Evolutionary conservation across 2,113 vertebrate genomes (phyloP), one percentile per base, ranked within the genome.

Genomic region (Balaenoptera acutorostrata): DNA sequence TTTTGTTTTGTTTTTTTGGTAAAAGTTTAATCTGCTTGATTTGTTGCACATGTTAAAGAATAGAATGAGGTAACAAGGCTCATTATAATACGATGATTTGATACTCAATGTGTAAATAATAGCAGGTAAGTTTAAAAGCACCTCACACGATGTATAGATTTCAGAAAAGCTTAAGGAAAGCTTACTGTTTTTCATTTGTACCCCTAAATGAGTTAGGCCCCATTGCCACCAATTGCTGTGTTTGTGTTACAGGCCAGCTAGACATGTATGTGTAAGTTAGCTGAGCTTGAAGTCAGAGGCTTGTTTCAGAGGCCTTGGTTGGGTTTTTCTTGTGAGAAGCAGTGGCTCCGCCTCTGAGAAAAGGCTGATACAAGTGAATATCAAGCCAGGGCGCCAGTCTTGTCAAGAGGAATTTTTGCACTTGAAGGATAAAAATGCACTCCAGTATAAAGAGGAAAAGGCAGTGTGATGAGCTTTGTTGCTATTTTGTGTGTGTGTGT

Each of bases 101-200:
- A 90, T 69, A 77, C 85, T 94, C 82, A 90, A 20, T 77, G 10
- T 0, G 0, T 78, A 88, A 49, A 88, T 97, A 66, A 69, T 17
- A 96, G 13, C 36, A 92, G 52, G 2, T 75, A 33, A 64, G 31
- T 95, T 97, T 96, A 90, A 77, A 94, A 97, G 33, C 6, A 33
- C 63, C 88, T 97, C 29, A 68, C 25, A 82, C 39, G 44, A 6
- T 90, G 33, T 96, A 39, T 88, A 93, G 29, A 97, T 95, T 96
- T 59, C 15, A 82, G 21, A 72, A 87, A 29, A 90, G 63, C 46
- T n/a, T 0, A 1, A 41, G 49, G 64, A 55, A 75, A 77, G 41
- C 93, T 52, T 64, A 39, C 77, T 96, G 52, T 41, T 95, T 97
- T 98, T 85, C 95, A 92, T 96, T 97, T 98, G 61, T 89, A 39